These are phyloP conservation scores for Gymnocypris eckloni DNA, from an alignment of 2,797 vertebrate genomes.

Conservation along the genomic window DNA sequence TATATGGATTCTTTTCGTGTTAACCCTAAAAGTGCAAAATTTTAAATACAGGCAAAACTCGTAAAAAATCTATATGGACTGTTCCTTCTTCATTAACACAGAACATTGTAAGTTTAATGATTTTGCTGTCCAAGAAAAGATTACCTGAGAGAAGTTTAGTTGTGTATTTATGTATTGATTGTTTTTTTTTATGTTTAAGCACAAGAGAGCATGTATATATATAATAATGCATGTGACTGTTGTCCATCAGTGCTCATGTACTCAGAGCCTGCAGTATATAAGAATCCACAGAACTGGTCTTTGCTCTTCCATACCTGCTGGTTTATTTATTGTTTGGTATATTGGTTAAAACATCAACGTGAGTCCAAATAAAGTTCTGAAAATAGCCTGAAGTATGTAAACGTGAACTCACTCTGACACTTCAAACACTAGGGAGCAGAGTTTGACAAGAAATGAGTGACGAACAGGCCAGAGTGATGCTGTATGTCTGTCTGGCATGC, in stretches of 20 bases:
- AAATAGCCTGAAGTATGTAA: neutral
- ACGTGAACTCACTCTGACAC: neutral
- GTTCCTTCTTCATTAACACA: neutral
- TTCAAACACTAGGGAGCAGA: constrained; percentile 72
- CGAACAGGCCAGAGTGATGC: neutral
- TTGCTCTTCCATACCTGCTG: neutral
- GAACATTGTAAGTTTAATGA: neutral
- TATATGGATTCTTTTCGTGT: neutral
- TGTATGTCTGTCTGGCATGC: neutral
- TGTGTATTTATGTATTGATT: neutral
- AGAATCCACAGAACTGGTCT: neutral
- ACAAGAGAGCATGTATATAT: neutral
- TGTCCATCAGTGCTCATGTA: neutral
- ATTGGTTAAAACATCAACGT: neutral
- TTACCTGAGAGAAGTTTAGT: neutral
- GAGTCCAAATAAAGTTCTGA: neutral
- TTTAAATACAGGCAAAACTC: neutral
- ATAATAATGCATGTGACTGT: neutral
- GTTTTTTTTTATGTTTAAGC: neutral
- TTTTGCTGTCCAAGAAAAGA: neutral
- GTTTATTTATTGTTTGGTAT: neutral
- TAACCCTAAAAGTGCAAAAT: neutral
- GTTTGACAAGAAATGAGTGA: constrained; percentile 63
- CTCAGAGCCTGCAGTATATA: neutral
- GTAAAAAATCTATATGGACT: neutral